phyloP scores from a whole-genome alignment of 2,797 vertebrate species.

The Sebastes dallii region DNA sequence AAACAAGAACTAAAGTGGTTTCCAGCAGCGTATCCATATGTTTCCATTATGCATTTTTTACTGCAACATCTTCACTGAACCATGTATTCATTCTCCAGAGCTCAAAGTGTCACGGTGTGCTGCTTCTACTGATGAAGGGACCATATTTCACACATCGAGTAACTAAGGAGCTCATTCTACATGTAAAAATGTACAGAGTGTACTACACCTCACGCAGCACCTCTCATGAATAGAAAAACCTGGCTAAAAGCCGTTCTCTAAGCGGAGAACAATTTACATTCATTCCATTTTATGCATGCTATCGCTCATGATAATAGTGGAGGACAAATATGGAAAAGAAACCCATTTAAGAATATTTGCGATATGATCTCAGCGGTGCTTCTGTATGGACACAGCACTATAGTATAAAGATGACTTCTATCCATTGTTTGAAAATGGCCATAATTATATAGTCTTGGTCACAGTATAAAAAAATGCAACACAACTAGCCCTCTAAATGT shows the following conservation, averaged over 20 bases:
- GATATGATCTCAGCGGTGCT: not conserved
- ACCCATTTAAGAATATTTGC: not conserved
- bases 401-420: not conserved
- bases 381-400: not conserved
- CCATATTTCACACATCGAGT: not conserved
- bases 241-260: not conserved
- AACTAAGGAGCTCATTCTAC: not conserved
- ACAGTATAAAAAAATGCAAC: not conserved
- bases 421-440: not conserved
- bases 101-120: not conserved
- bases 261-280: not conserved
- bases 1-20: not conserved
- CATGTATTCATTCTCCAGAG: not conserved
- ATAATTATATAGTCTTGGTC: not conserved
- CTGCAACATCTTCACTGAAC: not conserved
- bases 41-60: conserved; percentile 10
- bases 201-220: not conserved
- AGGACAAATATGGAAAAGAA: not conserved
- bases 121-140: not conserved
- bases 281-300: not conserved
- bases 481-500: not conserved
- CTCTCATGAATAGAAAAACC: not conserved
- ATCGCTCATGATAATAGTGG: not conserved
- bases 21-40: not conserved
- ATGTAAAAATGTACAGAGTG: not conserved